Conservation (phyloP, 2,888 invertebrate genomes). For the Lepidocyrtinus sp. region DNA sequence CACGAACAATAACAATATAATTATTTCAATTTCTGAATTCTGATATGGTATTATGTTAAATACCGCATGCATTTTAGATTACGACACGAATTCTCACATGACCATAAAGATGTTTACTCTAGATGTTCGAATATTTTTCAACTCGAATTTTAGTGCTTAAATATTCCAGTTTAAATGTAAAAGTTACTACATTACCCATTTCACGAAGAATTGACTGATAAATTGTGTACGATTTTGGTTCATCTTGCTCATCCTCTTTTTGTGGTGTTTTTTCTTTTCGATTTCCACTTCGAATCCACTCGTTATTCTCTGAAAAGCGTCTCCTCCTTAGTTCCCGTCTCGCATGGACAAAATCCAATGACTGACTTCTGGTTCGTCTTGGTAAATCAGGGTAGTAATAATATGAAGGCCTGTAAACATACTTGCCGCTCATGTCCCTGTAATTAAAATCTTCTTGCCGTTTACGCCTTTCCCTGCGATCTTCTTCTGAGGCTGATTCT, state of each 20-base stretch:
- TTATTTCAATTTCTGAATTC: slow-evolving; percentile 2
- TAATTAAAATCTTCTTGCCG: slow-evolving; percentile 30
- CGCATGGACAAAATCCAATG: slow-evolving; percentile 55
- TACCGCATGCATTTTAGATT: neutral
- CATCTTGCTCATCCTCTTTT: slow-evolving; percentile 17
- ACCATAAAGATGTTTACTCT: no score
- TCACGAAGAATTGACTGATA: slow-evolving; percentile 67
- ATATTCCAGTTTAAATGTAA: no score
- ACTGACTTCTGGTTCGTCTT: slow-evolving; percentile 58
- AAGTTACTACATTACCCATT: no score
- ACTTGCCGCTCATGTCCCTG: neutral
- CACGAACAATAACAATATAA: neutral
- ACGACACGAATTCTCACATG: slow-evolving; percentile 18
- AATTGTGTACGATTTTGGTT: slow-evolving; percentile 65
- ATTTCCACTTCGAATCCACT: slow-evolving; percentile 44
- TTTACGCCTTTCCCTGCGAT: slow-evolving; percentile 10
- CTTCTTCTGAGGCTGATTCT: slow-evolving; percentile 30
- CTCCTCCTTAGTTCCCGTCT: slow-evolving; percentile 57
- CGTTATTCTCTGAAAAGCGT: slow-evolving; percentile 64
- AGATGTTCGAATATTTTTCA: no score
- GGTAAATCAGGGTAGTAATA: slow-evolving; percentile 50
- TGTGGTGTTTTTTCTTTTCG: slow-evolving; percentile 7
- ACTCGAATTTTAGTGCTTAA: no score
- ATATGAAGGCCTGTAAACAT: slow-evolving; percentile 29
- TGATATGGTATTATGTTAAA: no score